phyloP scores from a whole-genome alignment of 2,888 invertebrate species.

The Hermodice carunculata region DNA sequence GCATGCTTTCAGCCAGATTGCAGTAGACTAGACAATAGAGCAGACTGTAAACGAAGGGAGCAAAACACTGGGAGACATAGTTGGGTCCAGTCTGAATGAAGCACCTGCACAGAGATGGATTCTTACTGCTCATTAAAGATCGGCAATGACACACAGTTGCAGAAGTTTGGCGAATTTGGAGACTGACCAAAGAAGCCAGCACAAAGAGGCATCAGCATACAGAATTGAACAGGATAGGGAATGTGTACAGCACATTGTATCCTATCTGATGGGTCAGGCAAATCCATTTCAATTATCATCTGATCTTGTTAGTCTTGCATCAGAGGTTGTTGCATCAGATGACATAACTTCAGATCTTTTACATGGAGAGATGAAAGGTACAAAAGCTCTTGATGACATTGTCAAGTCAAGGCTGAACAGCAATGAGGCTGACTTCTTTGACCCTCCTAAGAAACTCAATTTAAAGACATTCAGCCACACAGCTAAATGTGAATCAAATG shows the following conservation, averaged over 20 bases:
- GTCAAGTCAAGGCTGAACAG: neutral
- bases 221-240: neutral
- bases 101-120: too few species aligned
- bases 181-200: too few species aligned
- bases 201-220: neutral
- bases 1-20: neutral
- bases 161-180: neutral
- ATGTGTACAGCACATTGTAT: neutral
- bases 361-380: neutral
- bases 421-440: neutral
- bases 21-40: slow-evolving; percentile 13
- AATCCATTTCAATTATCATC: neutral
- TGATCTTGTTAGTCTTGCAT: neutral
- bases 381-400: neutral
- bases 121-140: neutral
- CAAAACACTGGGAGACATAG: slow-evolving; percentile 3
- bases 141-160: neutral
- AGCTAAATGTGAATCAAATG: neutral
- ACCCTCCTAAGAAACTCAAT: neutral
- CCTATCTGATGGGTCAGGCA: neutral
- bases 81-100: too few species aligned
- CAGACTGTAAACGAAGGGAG: slow-evolving; percentile 2
- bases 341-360: neutral
- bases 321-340: neutral
- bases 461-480: neutral